A percentile compares a stretch with the other conserved stretches of the same genome.
These are phyloP conservation scores for Leptinotarsa juncta DNA, from an alignment of 2,888 invertebrate genomes.

Conservation along the genomic window DNA sequence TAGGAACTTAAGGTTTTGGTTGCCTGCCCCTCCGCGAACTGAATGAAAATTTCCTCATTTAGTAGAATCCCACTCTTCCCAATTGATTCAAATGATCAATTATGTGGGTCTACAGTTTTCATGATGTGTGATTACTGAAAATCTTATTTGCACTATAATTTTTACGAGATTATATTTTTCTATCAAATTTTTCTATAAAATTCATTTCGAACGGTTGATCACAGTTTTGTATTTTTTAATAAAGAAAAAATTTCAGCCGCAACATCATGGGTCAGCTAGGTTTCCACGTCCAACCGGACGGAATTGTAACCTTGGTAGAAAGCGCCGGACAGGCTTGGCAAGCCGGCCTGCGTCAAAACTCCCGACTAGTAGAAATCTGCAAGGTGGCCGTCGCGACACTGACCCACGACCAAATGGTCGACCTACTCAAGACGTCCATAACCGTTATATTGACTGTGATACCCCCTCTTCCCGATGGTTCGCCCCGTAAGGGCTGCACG, in stretches of 20 bases:
- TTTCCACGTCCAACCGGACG: conserved; percentile 92
- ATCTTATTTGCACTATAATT: too few species aligned
- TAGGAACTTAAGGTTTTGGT: too few species aligned
- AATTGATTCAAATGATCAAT: too few species aligned
- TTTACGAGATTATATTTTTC: too few species aligned
- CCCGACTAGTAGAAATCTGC: conserved; percentile 83
- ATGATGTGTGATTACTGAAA: too few species aligned
- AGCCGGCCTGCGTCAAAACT: conserved; percentile 90
- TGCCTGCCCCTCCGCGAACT: too few species aligned
- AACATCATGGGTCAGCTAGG: conserved; percentile 88
- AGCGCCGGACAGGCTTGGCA: conserved; percentile 76
- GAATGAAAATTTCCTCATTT: too few species aligned
- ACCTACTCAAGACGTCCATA: conserved; percentile 88
- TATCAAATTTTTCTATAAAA: too few species aligned
- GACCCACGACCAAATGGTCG: conserved; percentile 93
- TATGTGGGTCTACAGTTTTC: too few species aligned
- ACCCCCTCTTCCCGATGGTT: conserved; percentile 78
- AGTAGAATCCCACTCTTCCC: too few species aligned
- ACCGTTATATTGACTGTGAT: conserved; percentile 87
- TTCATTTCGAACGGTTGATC: not conserved
- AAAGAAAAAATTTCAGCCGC: conserved; percentile 63
- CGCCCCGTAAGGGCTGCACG: conserved; percentile 76
- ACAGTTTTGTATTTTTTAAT: conserved; percentile 21
- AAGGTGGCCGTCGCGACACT: conserved; percentile 87
- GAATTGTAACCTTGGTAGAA: conserved; percentile 92